Conservation (phyloP, 2,797 vertebrate species). For the Schizopygopsis malacanthus region DNA sequence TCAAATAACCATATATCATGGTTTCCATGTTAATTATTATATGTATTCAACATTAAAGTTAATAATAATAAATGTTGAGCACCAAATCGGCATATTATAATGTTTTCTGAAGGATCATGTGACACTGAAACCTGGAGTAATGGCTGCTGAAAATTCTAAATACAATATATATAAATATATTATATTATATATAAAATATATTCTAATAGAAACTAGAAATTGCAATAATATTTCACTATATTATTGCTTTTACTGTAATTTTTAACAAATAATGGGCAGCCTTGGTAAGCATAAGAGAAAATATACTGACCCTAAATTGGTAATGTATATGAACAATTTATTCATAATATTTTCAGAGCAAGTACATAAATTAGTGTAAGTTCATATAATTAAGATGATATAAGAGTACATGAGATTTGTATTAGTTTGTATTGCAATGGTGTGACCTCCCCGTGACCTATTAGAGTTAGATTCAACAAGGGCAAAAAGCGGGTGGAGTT, state of each 20-base stretch:
- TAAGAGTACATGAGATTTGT: not conserved
- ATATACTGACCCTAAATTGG: not conserved
- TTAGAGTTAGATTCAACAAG: constrained; percentile 61
- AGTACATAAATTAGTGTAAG: not conserved
- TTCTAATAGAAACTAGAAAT: not conserved
- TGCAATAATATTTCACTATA: not conserved
- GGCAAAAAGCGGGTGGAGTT: constrained; percentile 54
- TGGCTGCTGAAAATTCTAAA: not conserved
- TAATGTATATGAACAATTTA: not conserved
- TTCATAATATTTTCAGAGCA: not conserved
- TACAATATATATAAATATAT: too few relatives aligned
- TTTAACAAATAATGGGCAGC: not conserved
- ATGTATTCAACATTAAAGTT: not conserved
- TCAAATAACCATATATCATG: not conserved
- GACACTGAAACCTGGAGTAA: not conserved
- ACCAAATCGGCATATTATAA: not conserved
- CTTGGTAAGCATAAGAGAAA: not conserved
- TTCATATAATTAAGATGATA: not conserved
- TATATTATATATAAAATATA: not conserved
- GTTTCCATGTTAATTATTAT: not conserved
- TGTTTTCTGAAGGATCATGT: not conserved
- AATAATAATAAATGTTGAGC: not conserved
- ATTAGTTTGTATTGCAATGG: constrained; percentile 1
- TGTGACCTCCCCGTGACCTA: constrained; percentile 45
- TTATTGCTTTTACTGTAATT: not conserved